Evolutionary conservation across 92 coral and sea anemone genomes (phyloP), one percentile per base, ranked within the genome.

Genomic region (Heteractis magnifica): DNA sequence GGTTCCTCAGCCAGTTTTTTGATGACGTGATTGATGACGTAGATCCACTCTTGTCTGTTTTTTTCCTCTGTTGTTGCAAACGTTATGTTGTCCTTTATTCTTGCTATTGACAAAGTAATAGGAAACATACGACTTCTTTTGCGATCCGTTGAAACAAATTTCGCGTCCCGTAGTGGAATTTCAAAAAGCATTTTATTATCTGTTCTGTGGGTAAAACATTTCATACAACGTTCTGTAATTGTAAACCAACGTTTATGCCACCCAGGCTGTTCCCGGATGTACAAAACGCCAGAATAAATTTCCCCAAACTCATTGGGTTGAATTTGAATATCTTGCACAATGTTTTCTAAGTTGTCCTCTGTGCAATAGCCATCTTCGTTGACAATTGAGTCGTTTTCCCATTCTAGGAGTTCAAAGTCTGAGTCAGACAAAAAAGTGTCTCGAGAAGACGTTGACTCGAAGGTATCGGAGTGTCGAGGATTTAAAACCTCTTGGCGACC

Each of bases 231-330:
- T 21, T 87, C 91, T 21, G 86, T 93, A 6, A 93, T 76, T 4
- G 86, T 78, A 84, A 93, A 89, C 94, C 97, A 93, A 15, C 97
- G 90, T 71, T 93, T 93, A 73, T 93, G 94, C 97, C 97, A 93
- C 23, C 94, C 97, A 51, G 97, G 94, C 26, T 89, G 93, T 77
- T 93, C 94, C 68, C 97, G 85, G 41, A 93, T 90, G 82, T 93
- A 93, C 85, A 93, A 60, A 8, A 80, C 84, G 16, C 97, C 93
- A 71, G 85, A 79, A 50, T 91, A 88, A 58, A 93, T 76, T 73
- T 91, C 97, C 19, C 94, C 97, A 34, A 82, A 78, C 56, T 91
- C 94, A 76, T 93, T 93, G 10, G 94, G 97, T 56, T 89, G 88
- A 34, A 93, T 75, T 23, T 89, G 79, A 58, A 87, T 80, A 77